Conservation (phyloP, 2,888 invertebrate species). For the Abscondita cerata region DNA sequence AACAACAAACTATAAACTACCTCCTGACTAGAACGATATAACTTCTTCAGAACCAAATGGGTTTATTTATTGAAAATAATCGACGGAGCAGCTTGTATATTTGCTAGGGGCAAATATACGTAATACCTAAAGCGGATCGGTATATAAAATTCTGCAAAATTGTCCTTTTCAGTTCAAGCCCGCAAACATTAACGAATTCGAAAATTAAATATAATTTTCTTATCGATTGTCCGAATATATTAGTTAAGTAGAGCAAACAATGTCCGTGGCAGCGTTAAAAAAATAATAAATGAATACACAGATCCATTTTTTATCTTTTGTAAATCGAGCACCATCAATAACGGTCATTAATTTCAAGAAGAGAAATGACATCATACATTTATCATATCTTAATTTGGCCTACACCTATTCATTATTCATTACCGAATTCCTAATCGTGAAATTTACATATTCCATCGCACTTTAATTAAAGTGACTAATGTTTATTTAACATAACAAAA, state of each 20-base stretch:
- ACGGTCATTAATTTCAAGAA: constrained; percentile 43
- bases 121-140: too few species aligned
- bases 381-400: constrained; percentile 53
- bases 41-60: too few species aligned
- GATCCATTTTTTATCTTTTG: constrained; percentile 34
- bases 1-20: too few species aligned
- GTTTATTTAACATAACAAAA: constrained; percentile 59
- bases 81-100: too few species aligned
- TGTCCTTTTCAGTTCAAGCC: too few species aligned
- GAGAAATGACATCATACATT: constrained; percentile 48
- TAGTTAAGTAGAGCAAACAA: constrained; percentile 34
- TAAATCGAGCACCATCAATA: constrained; percentile 42
- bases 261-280: constrained; percentile 31
- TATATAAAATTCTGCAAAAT: too few species aligned
- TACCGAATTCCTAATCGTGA: constrained; percentile 45
- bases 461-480: constrained; percentile 59
- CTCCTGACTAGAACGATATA: too few species aligned
- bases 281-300: constrained; percentile 34
- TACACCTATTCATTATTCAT: constrained; percentile 52
- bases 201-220: constrained; percentile 7
- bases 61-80: too few species aligned
- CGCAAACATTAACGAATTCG: too few species aligned
- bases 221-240: constrained; percentile 13
- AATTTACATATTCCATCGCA: constrained; percentile 55
- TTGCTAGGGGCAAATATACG: too few species aligned